phyloP scores from a whole-genome alignment of 2,888 invertebrate genomes.

The Venusia cambrica region DNA sequence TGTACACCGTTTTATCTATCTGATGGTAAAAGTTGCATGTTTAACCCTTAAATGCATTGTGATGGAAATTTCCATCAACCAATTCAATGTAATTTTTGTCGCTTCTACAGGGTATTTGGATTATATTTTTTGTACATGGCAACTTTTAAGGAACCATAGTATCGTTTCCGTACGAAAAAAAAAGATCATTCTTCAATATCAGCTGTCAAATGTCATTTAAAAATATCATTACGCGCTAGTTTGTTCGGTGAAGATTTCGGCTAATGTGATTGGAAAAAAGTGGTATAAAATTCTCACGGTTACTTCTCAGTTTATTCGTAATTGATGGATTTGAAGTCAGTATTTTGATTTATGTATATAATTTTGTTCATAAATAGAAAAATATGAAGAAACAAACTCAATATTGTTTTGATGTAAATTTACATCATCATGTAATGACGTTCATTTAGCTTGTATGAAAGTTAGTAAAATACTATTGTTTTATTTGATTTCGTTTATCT shows the following conservation, averaged over 20 bases:
- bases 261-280: constrained; percentile 11
- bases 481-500: no score
- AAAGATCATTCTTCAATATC: constrained; percentile 18
- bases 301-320: constrained; percentile 14
- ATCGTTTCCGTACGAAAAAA: constrained; percentile 12
- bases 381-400: no score
- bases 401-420: no score
- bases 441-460: no score
- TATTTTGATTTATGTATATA: constrained; percentile 14
- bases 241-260: constrained; percentile 12
- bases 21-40: no score
- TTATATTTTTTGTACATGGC: constrained; percentile 13
- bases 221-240: constrained; percentile 6
- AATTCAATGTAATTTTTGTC: constrained; percentile 11
- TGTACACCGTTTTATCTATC: no score
- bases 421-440: no score
- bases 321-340: constrained; percentile 14
- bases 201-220: constrained; percentile 19
- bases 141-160: constrained; percentile 12
- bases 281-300: no score
- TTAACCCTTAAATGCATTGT: constrained; percentile 5
- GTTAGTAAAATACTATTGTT: no score
- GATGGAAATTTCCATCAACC: constrained; percentile 8
- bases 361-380: constrained; percentile 15
- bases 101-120: constrained; percentile 11